These are phyloP conservation scores for Megalopta genalis DNA, from an alignment of 1,140 invertebrate species.

Conservation along the genomic window DNA sequence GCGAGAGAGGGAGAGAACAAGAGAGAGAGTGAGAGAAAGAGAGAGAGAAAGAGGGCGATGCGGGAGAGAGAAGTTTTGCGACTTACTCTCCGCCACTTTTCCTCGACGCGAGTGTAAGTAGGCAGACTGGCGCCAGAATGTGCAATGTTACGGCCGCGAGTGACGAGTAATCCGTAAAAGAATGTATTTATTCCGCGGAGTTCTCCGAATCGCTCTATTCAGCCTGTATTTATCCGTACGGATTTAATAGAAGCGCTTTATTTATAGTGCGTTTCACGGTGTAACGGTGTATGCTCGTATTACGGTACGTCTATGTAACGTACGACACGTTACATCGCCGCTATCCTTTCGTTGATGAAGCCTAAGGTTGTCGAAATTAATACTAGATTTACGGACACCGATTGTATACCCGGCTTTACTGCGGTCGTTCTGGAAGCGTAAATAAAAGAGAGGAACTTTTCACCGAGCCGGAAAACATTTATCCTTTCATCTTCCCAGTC, in stretches of 20 bases:
- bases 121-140: conserved; percentile 32
- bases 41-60: not conserved
- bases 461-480: no score
- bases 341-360: not conserved
- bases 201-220: conserved; percentile 40
- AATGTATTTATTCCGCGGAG: conserved; percentile 25
- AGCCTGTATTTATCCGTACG: conserved; percentile 10
- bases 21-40: no score
- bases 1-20: not conserved
- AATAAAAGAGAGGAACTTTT: no score
- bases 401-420: no score
- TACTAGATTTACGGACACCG: no score
- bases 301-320: not conserved
- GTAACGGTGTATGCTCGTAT: conserved; percentile 2
- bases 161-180: conserved; percentile 33
- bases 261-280: conserved; percentile 16
- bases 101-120: conserved; percentile 8
- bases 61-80: conserved; percentile 18
- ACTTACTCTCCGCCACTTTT: conserved; percentile 23
- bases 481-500: no score
- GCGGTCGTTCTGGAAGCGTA: no score
- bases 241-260: conserved; percentile 35
- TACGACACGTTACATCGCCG: not conserved
- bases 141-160: conserved; percentile 20
- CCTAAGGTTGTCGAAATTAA: no score